These are phyloP conservation scores for Eumeta japonica DNA, from an alignment of 1,140 invertebrate species.

Conservation along the genomic window DNA sequence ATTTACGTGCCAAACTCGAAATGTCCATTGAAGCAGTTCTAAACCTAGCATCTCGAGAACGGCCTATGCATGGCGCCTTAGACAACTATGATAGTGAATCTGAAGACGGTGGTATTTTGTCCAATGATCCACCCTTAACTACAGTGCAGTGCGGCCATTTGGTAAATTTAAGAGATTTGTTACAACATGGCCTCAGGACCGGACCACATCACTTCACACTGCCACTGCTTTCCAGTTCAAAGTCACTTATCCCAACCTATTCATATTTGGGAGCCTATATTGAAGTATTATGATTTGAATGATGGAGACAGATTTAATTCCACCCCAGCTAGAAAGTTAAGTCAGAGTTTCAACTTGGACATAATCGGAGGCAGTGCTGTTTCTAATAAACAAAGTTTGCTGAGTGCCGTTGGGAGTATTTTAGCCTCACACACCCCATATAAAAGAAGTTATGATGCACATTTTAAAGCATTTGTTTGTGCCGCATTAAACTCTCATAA, in stretches of 20 bases:
- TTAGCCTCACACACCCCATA: conserved; percentile 87
- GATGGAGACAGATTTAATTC: conserved; percentile 78
- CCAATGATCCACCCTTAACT: conserved; percentile 65
- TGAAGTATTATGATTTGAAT: conserved; percentile 47
- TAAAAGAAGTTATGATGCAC: conserved; percentile 91
- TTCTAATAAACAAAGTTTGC: conserved; percentile 88
- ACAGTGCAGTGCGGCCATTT: conserved; percentile 89
- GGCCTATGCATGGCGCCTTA: conserved; percentile 35
- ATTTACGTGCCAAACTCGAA: conserved; percentile 89
- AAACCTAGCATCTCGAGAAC: conserved; percentile 62
- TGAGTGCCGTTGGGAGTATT: conserved; percentile 91
- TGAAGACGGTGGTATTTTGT: conserved; percentile 53
- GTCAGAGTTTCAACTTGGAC: conserved; percentile 96
- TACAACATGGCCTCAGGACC: conserved; percentile 89
- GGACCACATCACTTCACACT: conserved; percentile 77
- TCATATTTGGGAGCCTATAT: conserved; percentile 47
- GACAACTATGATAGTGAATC: conserved; percentile 59
- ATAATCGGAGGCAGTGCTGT: conserved; percentile 81
- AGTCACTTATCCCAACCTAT: conserved; percentile 58
- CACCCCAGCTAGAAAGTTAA: conserved; percentile 92
- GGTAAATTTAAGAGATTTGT: conserved; percentile 81
- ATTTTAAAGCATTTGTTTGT: conserved; percentile 98
- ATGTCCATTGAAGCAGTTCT: conserved; percentile 81
- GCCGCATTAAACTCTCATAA: conserved; percentile 90
- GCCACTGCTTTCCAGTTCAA: conserved; percentile 81